Evolutionary conservation across 2,888 invertebrate species (phyloP), one percentile per base, ranked within the genome.

Genomic region (Glaucopsyche alexis): DNA sequence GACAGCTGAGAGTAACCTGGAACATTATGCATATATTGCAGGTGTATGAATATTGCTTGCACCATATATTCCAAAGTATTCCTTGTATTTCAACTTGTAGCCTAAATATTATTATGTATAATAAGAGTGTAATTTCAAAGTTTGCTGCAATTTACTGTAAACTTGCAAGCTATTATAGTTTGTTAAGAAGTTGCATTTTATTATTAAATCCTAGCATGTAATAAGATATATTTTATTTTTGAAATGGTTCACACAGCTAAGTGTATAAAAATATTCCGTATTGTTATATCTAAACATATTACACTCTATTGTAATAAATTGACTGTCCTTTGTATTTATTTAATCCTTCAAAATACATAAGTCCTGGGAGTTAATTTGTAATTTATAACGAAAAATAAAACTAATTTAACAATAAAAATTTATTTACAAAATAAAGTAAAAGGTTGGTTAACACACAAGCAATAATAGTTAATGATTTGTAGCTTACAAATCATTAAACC

Each of bases 401-500:
- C 14, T 29, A 29, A 60, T 60, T 60, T 29, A 60, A 60, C 60
- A 60, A 60, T 38, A 60, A 29, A 29, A 60, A 60, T 60, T 29
- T 60, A 60, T 60, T 60, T 13, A 60, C 19, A 50, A 19, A 60
- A 60, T 60, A 60, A 42, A 7, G 60, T 14, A 60, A 60, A 29
- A 60, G 60, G 13, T 2, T 5, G 6, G 5, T 60, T 29, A 60
- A 29, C 29, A 60, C 60, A 47, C 8, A 4, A 42, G 42, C 11
- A 60, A 7, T 38, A 29, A 0, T 19, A 3, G 8, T 13, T 11
- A 29, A 60, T 29, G 6, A 38, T 60, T 29, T 60, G 60, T 60
- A 7, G 55, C 55, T 19, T 19, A 52, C 7, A 74, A 74, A 70
- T 73, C 42, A 72, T 71, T 71, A 73, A 49, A 75, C 60, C 72